Percentiles rank a stretch among this genome's conserved stretches.
Evolutionary conservation across 37 sponge, comb jelly and placozoan species (phyloP).

Genomic region (Dysidea cf. avara): DNA sequence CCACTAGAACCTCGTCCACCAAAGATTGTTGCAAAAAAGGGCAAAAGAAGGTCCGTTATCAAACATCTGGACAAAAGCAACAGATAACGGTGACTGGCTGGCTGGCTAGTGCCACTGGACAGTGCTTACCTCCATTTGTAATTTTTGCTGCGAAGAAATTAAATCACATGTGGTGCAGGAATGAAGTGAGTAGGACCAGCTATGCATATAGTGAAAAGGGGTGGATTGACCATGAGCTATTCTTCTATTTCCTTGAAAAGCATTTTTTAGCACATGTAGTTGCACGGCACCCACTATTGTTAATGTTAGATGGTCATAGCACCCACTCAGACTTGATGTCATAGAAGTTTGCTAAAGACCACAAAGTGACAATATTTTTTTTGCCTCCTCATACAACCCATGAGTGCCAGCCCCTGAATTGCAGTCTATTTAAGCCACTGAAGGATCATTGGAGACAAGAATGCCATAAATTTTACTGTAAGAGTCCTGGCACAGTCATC

Average conservation of each 20-base stretch:
- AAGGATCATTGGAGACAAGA: constrained; percentile 2
- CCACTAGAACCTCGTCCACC: too few relatives aligned
- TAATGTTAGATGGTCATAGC: too few relatives aligned
- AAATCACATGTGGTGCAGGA: background rate
- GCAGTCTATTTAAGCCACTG: constrained; percentile 6
- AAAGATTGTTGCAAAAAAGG: constrained; percentile 12
- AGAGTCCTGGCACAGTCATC: constrained; percentile 9
- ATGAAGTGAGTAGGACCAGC: background rate
- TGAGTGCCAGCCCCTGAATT: constrained; percentile 20
- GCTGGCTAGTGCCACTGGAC: constrained; percentile 18
- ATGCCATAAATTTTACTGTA: constrained; percentile 15
- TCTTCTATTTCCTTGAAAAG: too few relatives aligned
- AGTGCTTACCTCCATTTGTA: too few relatives aligned
- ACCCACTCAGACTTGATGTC: too few relatives aligned
- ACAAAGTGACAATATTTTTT: too few relatives aligned
- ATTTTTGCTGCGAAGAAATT: constrained; percentile 23
- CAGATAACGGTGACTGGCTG: constrained; percentile 14
- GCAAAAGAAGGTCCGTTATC: too few relatives aligned
- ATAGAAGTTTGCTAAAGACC: too few relatives aligned
- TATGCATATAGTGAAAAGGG: too few relatives aligned
- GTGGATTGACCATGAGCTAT: too few relatives aligned
- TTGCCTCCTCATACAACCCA: too few relatives aligned
- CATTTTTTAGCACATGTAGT: too few relatives aligned
- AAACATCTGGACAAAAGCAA: constrained; percentile 7
- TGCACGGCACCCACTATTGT: background rate